phyloP scores from a whole-genome alignment of 2,797 vertebrate species.

The Rousettus madagascariensis region DNA sequence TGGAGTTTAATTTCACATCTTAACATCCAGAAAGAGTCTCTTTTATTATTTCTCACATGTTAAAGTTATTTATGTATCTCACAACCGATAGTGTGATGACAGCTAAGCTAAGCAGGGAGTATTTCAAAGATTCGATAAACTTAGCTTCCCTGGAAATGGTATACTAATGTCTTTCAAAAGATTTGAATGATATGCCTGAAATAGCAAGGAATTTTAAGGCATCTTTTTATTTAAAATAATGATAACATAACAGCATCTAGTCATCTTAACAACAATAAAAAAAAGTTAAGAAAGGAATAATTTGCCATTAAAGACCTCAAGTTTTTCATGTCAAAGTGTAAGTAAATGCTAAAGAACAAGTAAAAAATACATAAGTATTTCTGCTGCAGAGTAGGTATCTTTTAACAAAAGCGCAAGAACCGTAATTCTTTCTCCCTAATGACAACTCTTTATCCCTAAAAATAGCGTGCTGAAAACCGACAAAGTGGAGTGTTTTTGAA shows the following conservation, averaged over 20 bases:
- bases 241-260: conserved; percentile 61
- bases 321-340: conserved; percentile 73
- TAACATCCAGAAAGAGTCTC: conserved; percentile 77
- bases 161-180: conserved; percentile 73
- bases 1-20: conserved; percentile 82
- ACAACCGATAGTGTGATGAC: conserved; percentile 79
- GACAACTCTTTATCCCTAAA: conserved; percentile 65
- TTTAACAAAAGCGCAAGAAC: conserved; percentile 44
- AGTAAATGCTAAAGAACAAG: conserved; percentile 66
- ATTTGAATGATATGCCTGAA: conserved; percentile 81
- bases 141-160: conserved; percentile 79
- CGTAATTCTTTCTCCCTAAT: conserved; percentile 41
- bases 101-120: conserved; percentile 70
- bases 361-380: conserved; percentile 56
- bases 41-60: conserved; percentile 77
- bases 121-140: conserved; percentile 82
- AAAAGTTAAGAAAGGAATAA: conserved; percentile 62
- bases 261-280: conserved; percentile 39
- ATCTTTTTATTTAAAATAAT: conserved; percentile 72
- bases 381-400: conserved; percentile 23
- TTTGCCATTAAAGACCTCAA: conserved; percentile 61
- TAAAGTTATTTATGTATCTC: conserved; percentile 83
- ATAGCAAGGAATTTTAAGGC: conserved; percentile 81
- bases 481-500: conserved; percentile 53
- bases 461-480: conserved; percentile 60